phyloP scores from a whole-genome alignment of 92 coral and sea anemone species.

The Montipora capitata region DNA sequence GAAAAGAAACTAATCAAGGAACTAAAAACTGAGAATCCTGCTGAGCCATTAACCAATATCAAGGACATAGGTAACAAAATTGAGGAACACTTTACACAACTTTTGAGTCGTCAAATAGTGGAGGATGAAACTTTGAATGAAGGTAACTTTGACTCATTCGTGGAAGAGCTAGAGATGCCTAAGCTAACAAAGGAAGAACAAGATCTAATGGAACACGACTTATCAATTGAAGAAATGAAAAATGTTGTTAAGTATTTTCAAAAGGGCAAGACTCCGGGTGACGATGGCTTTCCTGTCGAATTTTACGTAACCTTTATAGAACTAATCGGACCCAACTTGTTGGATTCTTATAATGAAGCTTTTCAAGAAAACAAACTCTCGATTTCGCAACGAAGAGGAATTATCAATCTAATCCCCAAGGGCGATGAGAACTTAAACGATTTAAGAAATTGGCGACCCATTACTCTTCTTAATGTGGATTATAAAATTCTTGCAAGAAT shows the following conservation, averaged over 20 bases:
- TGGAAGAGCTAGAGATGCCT: not conserved
- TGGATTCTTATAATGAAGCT: too few relatives aligned
- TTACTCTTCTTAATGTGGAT: too few relatives aligned
- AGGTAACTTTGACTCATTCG: not conserved
- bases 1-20: not conserved
- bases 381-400: constrained; percentile 32
- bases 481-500: too few relatives aligned
- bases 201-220: not conserved
- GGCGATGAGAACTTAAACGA: too few relatives aligned
- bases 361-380: not conserved
- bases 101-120: not conserved
- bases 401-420: not conserved
- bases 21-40: not conserved
- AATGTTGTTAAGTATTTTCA: not conserved
- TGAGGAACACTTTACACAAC: not conserved
- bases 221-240: not conserved
- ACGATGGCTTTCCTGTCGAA: not conserved
- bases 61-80: not conserved
- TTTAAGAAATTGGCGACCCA: too few relatives aligned
- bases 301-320: constrained; percentile 23
- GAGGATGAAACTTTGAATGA: not conserved
- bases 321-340: too few relatives aligned
- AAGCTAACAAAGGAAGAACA: not conserved
- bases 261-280: too few relatives aligned
- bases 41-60: not conserved